Percentiles rank a stretch among this genome's conserved stretches.
Evolutionary conservation across 2,888 invertebrate genomes (phyloP).

Genomic region (Limnephilus marmoratus): DNA sequence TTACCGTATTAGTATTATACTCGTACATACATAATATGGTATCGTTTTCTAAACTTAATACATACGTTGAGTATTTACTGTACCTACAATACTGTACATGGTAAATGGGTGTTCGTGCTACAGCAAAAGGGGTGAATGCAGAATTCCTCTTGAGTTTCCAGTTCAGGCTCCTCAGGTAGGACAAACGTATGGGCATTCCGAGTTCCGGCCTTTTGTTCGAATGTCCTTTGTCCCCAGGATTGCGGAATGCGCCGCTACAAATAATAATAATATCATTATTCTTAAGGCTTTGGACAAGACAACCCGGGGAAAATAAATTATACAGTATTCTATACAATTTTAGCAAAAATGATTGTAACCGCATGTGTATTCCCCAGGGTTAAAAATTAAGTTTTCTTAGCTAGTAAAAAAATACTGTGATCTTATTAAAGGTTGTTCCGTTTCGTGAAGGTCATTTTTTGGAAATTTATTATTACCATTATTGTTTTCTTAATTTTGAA

Average conservation of each 20-base stretch:
- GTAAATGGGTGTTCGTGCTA: background rate
- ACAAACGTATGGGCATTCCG: constrained; percentile 52
- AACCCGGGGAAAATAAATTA: background rate
- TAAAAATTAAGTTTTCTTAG: too few relatives aligned
- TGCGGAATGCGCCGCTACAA: constrained; percentile 36
- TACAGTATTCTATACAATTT: background rate
- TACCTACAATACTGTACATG: too few relatives aligned
- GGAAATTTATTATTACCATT: too few relatives aligned
- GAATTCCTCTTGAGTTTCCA: constrained; percentile 21
- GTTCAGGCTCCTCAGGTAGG: constrained; percentile 24
- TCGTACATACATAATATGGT: too few relatives aligned
- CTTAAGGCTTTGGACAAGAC: constrained; percentile 36
- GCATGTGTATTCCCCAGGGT: too few relatives aligned
- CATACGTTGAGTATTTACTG: too few relatives aligned
- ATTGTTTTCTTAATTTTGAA: too few relatives aligned
- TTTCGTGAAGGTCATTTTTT: too few relatives aligned
- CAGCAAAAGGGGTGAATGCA: constrained; percentile 27
- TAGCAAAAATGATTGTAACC: too few relatives aligned
- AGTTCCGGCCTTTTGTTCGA: constrained; percentile 49
- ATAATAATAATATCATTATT: constrained; percentile 39
- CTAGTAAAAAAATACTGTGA: too few relatives aligned
- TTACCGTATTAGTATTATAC: too few relatives aligned
- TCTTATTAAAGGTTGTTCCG: too few relatives aligned
- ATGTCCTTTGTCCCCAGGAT: constrained; percentile 46
- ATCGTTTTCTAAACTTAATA: background rate